Evolutionary conservation across 2,113 vertebrate genomes (phyloP), one percentile per base, ranked within the genome.

Genomic region (Petromus typicus): DNA sequence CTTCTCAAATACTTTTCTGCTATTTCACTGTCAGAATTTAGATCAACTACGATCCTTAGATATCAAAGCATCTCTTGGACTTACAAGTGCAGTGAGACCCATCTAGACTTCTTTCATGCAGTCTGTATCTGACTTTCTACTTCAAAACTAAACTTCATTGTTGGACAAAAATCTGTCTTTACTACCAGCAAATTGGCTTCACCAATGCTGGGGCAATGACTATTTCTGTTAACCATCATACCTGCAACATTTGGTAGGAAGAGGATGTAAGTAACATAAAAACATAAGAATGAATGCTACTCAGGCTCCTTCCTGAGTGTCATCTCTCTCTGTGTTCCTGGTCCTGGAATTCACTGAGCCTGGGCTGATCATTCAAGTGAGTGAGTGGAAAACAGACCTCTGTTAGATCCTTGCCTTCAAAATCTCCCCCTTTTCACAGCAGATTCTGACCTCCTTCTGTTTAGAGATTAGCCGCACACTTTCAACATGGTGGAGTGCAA

Each of bases 401-500:
- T 54, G 67, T 88, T 90, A 71, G 61, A 86, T 78, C 1, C 7
- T 11, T 66, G 56, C 63, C 83, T 85, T 69, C 56, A 83, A 90
- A n/a, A 51, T 16, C 22, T 75, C 67, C 85, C 27, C n/a, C 9
- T 87, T 95, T 57, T 94, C 85, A 43, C 66, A 85, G 66, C 71
- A 94, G 82, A 96, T 57, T 92, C 80, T 2, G 0, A 54, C 51
- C 57, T 86, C 83, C 73, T 95, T 61, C 73, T 63, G 82, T 69
- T 95, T 92, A 66, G 79, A 89, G 86, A 92, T 48, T 25, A 81
- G 34, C 61, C 51, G 8, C 73, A 51, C 66, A 76, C 27, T 67
- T 80, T 64, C 59, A 40, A 30, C 54, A 7, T 25, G 45, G 67
- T 59, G 11, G 1, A 30, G 66, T 54, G 54, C 67, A 40, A 90